Evolutionary conservation across 2,888 invertebrate genomes (phyloP), one percentile per base, ranked within the genome.

Genomic region (Tinea semifulvella): DNA sequence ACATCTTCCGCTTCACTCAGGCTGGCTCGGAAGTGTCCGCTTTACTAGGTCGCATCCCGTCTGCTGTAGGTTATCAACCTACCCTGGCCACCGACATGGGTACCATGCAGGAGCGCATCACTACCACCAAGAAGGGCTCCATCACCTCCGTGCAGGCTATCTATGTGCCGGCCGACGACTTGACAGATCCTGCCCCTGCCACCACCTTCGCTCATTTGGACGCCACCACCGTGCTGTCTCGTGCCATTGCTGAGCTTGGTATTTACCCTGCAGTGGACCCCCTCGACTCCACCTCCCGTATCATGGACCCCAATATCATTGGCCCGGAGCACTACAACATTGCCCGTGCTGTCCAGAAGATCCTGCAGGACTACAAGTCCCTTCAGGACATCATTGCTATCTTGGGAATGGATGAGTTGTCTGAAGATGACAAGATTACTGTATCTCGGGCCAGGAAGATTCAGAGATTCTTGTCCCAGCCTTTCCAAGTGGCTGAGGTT

Each of bases 81-180:
- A 97, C 96, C 11, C 74, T 96, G 68, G 95, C 94, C 60, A 96
- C 96, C 65, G 96, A 96, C 85, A 96, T 96, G 96, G 96, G 96
- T 88, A 88, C 91, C 63, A 95, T 96, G 96, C 96, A 97, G 87
- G 96, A 97, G 76, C 87, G 95, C 67, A 96, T 96, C 74, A 96
- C 92, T 47, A 91, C 92, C 51, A 93, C 92, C 50, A 90, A 86
- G 71, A 91, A 92, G 72, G 94, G 94, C 54, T 93, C 94, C 53
- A 93, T 94, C 62, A 92, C 94, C 47, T 93, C 91, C 44, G 92
- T 92, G 54, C 91, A 91, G 76, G 92, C 92, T 52, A 91, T 94
- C 62, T 92, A 92, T 61, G 92, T 93, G 56, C 92, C 92, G 38
- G 96, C 96, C 65, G 96, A 96, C 74, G 96, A 96, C 77, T 89